Percentiles rank a stretch among this genome's conserved stretches.
phyloP scores from a whole-genome alignment of 2,797 vertebrate genomes.

The Lepilemur ruficaudatus region DNA sequence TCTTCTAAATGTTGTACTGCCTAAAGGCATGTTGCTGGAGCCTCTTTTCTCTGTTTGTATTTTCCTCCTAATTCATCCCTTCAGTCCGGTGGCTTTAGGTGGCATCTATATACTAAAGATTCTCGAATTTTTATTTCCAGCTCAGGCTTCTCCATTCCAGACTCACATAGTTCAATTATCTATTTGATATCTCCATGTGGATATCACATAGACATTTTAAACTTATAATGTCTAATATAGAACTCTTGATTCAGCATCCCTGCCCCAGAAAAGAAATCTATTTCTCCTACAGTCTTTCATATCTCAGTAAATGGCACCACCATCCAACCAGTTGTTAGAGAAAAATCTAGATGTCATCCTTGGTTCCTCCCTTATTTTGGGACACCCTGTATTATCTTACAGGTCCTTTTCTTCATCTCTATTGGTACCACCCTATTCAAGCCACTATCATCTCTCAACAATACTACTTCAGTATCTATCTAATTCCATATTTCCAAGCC shows the following conservation, averaged over 20 bases:
- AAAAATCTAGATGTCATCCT: constrained; percentile 25
- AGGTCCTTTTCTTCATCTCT: constrained; percentile 10
- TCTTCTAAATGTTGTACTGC: neutral
- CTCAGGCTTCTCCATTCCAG: neutral
- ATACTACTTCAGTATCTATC: neutral
- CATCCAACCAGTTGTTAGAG: neutral
- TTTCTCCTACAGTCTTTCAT: neutral
- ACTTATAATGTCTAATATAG: neutral
- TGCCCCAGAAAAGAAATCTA: neutral
- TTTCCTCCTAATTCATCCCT: constrained; percentile 38
- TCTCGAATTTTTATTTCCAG: neutral
- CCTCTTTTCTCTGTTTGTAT: neutral
- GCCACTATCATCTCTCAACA: neutral
- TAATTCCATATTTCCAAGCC: neutral
- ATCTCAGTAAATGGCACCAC: neutral
- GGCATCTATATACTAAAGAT: neutral
- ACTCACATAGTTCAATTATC: neutral
- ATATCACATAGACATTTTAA: neutral
- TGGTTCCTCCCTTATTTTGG: neutral
- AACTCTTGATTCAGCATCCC: neutral
- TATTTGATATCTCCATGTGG: neutral
- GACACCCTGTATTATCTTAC: neutral
- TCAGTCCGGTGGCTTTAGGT: neutral
- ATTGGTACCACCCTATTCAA: neutral
- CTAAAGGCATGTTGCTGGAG: neutral